Conservation (phyloP, 1,140 invertebrate species). For the Riptortus pedestris region DNA sequence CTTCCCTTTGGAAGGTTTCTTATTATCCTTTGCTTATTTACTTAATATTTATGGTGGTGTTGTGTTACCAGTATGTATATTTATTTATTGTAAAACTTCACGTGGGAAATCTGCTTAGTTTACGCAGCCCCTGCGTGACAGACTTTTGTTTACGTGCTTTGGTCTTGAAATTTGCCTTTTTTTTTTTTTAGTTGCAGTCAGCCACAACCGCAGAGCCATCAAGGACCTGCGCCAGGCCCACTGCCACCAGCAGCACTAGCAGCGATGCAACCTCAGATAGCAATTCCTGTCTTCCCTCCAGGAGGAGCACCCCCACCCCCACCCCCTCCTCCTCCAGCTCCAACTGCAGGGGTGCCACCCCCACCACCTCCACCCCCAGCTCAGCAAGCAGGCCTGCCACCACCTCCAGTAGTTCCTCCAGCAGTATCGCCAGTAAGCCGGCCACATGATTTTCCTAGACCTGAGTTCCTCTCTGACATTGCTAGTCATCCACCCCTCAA, state of each 20-base stretch:
- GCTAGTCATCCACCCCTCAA: slow-evolving; percentile 12
- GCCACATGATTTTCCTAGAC: background rate
- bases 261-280: background rate
- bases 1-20: too few relatives aligned
- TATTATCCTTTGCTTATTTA: too few relatives aligned
- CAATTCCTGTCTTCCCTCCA: slow-evolving; percentile 31
- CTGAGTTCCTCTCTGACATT: slow-evolving; percentile 20
- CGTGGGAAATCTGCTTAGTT: too few relatives aligned
- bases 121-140: too few relatives aligned
- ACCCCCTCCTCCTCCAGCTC: slow-evolving; percentile 29
- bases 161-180: background rate
- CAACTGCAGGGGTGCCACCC: slow-evolving; percentile 33
- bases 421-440: slow-evolving; percentile 31
- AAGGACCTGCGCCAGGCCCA: too few relatives aligned
- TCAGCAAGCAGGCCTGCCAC: slow-evolving; percentile 37
- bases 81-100: too few relatives aligned
- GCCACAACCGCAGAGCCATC: too few relatives aligned
- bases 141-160: too few relatives aligned
- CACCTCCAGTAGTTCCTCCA: slow-evolving; percentile 40
- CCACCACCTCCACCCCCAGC: slow-evolving; percentile 35
- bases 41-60: too few relatives aligned
- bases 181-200: slow-evolving; percentile 32
- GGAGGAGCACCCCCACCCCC: slow-evolving; percentile 39
- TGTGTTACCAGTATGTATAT: too few relatives aligned
- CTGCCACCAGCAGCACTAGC: slow-evolving; percentile 43